phyloP scores from a whole-genome alignment of 2,113 vertebrate genomes.

The Sinocyclocheilus maitianheensis region DNA sequence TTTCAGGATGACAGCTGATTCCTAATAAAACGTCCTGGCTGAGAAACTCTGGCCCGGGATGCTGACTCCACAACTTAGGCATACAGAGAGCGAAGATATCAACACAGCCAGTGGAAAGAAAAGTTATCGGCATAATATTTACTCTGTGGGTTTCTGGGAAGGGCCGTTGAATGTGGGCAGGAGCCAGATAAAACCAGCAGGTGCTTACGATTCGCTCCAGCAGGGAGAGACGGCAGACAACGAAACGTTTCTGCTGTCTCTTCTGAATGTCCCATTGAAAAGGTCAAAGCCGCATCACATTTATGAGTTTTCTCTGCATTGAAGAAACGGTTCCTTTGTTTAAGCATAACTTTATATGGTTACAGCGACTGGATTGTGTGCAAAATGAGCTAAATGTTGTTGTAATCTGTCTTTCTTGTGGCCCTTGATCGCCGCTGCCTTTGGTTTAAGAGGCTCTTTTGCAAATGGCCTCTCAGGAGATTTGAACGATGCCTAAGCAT shows the following conservation, averaged over 20 bases:
- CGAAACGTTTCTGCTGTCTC: slow-evolving; percentile 38
- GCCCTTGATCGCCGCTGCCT: background rate
- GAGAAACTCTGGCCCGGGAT: background rate
- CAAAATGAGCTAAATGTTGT: slow-evolving; percentile 24
- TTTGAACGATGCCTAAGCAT: background rate
- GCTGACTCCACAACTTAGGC: slow-evolving; percentile 4
- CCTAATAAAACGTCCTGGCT: background rate
- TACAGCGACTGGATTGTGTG: background rate
- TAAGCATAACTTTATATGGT: slow-evolving; percentile 45
- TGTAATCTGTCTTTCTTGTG: slow-evolving; percentile 2
- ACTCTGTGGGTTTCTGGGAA: slow-evolving; percentile 45
- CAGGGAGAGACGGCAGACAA: slow-evolving; percentile 13
- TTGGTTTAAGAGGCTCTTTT: slow-evolving; percentile 1
- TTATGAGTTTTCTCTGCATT: slow-evolving; percentile 17
- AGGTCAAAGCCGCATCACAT: slow-evolving; percentile 32
- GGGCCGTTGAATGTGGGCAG: slow-evolving; percentile 29
- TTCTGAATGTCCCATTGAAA: background rate
- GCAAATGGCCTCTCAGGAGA: background rate
- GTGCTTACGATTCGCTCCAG: slow-evolving; percentile 40
- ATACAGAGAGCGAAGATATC: slow-evolving; percentile 27
- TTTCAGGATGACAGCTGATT: slow-evolving; percentile 10
- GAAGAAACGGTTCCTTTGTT: background rate
- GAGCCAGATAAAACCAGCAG: slow-evolving; percentile 48
- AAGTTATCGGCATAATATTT: slow-evolving; percentile 46
- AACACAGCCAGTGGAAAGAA: slow-evolving; percentile 29